Evolutionary conservation across 1,140 invertebrate genomes (phyloP).

Genomic region (Homarus americanus): DNA sequence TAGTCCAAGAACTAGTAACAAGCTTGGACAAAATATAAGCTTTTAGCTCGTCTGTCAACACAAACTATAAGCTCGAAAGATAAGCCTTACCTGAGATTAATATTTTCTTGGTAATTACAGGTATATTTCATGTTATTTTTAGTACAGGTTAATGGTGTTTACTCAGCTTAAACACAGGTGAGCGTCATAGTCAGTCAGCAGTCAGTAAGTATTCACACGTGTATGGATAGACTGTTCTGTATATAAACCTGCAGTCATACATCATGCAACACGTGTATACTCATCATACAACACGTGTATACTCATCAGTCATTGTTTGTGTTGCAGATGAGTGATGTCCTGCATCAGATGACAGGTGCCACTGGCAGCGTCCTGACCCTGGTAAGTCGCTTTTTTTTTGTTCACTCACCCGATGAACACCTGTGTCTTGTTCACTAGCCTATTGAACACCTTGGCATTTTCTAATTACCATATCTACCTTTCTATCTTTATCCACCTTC

Average conservation of each 20-base stretch:
- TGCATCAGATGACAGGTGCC: background rate
- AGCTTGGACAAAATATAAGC: too few species aligned
- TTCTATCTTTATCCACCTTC: too few species aligned
- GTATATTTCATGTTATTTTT: background rate
- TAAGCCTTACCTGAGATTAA: too few species aligned
- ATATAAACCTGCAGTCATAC: too few species aligned
- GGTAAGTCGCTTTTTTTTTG: background rate
- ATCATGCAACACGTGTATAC: background rate
- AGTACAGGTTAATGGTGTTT: background rate
- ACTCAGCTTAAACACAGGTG: background rate
- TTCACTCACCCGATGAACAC: background rate
- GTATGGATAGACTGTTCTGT: too few species aligned
- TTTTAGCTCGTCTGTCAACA: too few species aligned
- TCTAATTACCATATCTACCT: too few species aligned
- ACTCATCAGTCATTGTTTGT: background rate
- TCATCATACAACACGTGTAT: background rate
- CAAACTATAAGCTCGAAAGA: too few species aligned
- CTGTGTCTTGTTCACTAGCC: background rate
- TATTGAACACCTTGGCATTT: too few species aligned
- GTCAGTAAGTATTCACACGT: too few species aligned
- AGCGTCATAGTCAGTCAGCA: background rate
- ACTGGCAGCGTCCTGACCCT: background rate
- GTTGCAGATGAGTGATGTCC: background rate
- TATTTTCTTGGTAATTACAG: too few species aligned
- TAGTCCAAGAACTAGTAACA: too few species aligned